Evolutionary conservation across 2,797 vertebrate species (phyloP), one percentile per base, ranked within the genome.

Genomic region (Pseudotriccus pelzelni): DNA sequence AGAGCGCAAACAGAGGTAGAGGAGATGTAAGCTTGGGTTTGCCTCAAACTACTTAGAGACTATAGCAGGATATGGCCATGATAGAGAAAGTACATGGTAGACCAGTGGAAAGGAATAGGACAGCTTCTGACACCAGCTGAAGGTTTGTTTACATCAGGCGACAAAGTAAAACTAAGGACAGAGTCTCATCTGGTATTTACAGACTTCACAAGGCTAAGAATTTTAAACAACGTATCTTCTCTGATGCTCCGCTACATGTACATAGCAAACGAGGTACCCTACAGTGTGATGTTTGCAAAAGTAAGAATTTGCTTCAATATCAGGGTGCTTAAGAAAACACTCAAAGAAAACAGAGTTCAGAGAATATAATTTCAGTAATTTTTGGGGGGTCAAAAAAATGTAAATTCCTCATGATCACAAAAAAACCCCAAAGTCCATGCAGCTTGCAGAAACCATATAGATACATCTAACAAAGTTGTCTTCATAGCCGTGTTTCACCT

Each of bases 1-100:
- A 97, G 91, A 94, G 94, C 37, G 96, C 87, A 96, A 95, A 95
- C 89, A 96, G 76, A 96, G 83, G 92, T 90, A 94, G 94, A 96
- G 94, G 94, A 97, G 94, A 92, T 4, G 89, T 95, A 88, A 93
- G 94, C 90, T 92, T 95, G 84, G 82, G 83, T 94, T 96, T 96
- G 82, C 79, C 94, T 94, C 87, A 89, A 8, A 90, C 89, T 96
- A 93, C 25, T 87, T 81, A 84, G 87, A 95, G 91, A 66, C 79
- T 92, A 95, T 10, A 92, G 79, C 67, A 96, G 92, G 96, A 97
- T 87, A 95, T 10, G 91, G 91, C 80, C 93, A 70, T 2, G 8
- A 88, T 16, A 93, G 76, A 85, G 49, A 77, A 91, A 88, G 89
- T 37, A 87, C 58, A 86, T 0, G 34, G 82, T 1, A 89, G 89